phyloP scores from a whole-genome alignment of 2,888 invertebrate species.

The Caenorhabditis becei region DNA sequence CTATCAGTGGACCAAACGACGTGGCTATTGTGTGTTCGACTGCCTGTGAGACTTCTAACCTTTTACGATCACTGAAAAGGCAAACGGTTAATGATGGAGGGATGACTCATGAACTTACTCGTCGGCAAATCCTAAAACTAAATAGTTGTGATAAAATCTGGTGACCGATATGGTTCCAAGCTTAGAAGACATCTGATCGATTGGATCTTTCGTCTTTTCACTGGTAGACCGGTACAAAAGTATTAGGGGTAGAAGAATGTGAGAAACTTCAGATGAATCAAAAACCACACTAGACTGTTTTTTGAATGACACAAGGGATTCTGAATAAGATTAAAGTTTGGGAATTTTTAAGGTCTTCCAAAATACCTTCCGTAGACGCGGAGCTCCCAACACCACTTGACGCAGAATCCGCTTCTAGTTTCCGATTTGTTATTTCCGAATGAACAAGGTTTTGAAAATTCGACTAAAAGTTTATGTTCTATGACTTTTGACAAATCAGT shows the following conservation, averaged over 20 bases:
- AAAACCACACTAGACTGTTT: slow-evolving; percentile 23
- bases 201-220: slow-evolving; percentile 50
- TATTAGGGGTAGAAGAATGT: slow-evolving; percentile 53
- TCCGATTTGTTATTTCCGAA: slow-evolving; percentile 44
- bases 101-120: slow-evolving; percentile 33
- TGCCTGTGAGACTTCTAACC: slow-evolving; percentile 36
- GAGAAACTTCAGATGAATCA: slow-evolving; percentile 56
- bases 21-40: slow-evolving; percentile 51
- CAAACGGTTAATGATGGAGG: background rate
- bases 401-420: slow-evolving; percentile 41
- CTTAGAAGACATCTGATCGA: slow-evolving; percentile 38
- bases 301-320: slow-evolving; percentile 16
- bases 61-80: slow-evolving; percentile 38
- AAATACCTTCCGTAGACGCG: slow-evolving; percentile 56
- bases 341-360: too few relatives aligned
- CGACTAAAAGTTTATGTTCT: slow-evolving; percentile 37
- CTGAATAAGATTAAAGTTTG: too few relatives aligned
- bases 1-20: slow-evolving; percentile 54
- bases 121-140: slow-evolving; percentile 53
- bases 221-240: slow-evolving; percentile 44
- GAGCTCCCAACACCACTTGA: slow-evolving; percentile 55
- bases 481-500: too few relatives aligned
- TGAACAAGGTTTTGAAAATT: slow-evolving; percentile 46
- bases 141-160: slow-evolving; percentile 44
- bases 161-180: slow-evolving; percentile 52